A percentile compares a stretch with the other conserved stretches of the same genome.
Conservation (phyloP, 2,888 invertebrate species). For the Belgica antarctica region DNA sequence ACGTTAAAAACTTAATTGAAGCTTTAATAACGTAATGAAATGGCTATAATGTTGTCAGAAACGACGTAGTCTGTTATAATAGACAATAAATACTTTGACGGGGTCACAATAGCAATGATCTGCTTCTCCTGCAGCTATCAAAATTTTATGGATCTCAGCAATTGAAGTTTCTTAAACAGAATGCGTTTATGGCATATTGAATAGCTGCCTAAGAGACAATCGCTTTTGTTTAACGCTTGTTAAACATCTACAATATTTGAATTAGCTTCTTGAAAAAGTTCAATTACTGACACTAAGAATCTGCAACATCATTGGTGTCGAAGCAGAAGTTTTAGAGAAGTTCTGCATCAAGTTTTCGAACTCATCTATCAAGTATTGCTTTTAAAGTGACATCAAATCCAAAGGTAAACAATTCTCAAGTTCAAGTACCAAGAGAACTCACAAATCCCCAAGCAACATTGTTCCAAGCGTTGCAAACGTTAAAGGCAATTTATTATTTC, state of each 20-base stretch:
- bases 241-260: too few relatives aligned
- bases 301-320: too few relatives aligned
- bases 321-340: too few relatives aligned
- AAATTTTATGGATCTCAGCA: slow-evolving; percentile 12
- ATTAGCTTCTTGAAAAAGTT: too few relatives aligned
- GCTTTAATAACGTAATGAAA: slow-evolving; percentile 11
- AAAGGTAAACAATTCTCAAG: not conserved
- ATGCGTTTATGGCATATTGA: not conserved
- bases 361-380: not conserved
- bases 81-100: not conserved
- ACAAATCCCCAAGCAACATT: too few relatives aligned
- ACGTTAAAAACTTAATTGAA: too few relatives aligned
- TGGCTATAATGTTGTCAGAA: slow-evolving; percentile 22
- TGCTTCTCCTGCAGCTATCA: slow-evolving; percentile 24
- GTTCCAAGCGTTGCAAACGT: not conserved
- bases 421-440: too few relatives aligned
- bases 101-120: not conserved
- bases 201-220: not conserved
- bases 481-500: slow-evolving; percentile 28
- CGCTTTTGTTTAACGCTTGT: not conserved
- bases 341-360: not conserved
- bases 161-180: too few relatives aligned
- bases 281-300: too few relatives aligned
- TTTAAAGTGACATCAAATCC: not conserved
- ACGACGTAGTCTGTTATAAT: not conserved